A percentile compares a stretch with the other conserved stretches of the same genome.
These are phyloP conservation scores for Charina bottae DNA, from an alignment of 2,113 vertebrate genomes.

Conservation along the genomic window DNA sequence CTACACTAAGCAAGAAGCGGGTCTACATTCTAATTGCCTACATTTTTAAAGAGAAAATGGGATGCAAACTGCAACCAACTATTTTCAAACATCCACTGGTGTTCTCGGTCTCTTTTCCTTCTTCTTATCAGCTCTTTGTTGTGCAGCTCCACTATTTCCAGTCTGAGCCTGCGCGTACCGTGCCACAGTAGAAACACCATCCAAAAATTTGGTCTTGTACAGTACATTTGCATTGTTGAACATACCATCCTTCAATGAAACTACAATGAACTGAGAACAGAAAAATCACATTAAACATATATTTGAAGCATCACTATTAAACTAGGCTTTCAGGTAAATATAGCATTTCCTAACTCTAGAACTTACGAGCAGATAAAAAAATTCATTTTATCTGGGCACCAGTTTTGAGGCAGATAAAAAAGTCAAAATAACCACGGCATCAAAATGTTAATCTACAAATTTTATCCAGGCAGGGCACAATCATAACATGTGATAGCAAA, in stretches of 20 bases:
- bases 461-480: neutral
- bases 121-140: constrained; percentile 64
- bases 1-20: neutral
- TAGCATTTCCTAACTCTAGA: neutral
- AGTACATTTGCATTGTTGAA: constrained; percentile 96
- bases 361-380: neutral
- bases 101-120: constrained; percentile 65
- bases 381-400: neutral
- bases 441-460: neutral
- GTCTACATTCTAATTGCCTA: neutral
- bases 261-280: constrained; percentile 90
- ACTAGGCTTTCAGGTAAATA: neutral
- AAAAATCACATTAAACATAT: neutral
- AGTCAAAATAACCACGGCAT: neutral
- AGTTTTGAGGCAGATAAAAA: neutral
- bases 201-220: constrained; percentile 92
- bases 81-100: constrained; percentile 43
- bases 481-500: neutral
- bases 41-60: fast-evolving
- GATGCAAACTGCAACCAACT: fast-evolving
- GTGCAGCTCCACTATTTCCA: fast-evolving
- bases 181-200: constrained; percentile 89
- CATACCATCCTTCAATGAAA: constrained; percentile 99
- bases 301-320: neutral
- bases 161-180: constrained; percentile 78